Base-by-base conservation (phyloP, 2,113 vertebrate species). In the Dunckerocampus dactyliophorus region DNA sequence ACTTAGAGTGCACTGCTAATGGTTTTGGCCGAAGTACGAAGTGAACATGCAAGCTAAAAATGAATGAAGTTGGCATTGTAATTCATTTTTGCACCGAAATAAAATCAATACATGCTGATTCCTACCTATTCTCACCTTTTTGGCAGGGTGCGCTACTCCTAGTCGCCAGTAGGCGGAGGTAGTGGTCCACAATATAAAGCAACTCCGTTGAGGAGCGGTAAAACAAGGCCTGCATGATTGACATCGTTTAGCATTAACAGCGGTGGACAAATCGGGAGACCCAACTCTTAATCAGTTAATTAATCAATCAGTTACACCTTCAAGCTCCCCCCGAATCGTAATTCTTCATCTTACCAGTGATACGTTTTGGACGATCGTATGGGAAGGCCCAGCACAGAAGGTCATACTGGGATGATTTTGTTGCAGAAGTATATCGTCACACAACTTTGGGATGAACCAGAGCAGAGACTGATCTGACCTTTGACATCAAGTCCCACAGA, bases 161-260 rank as follows among this genome's bases (percentile, higher is more conserved):
- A 1, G 22, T 10, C 43, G 39, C 86, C 91, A 87, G 76, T 69
- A 90, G 91, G 89, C 88, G 91, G 90, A 79, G 86, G 66, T 78
- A 88, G 76, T 81, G 87, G 63, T 86, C 89, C 74, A 75, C 75
- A 82, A 10, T 45, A 61, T 22, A 8, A 62, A 37, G 24, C 16
- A 17, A 16, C 46, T 15, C 20, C 22, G 2, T 34, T 10, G 6
- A 39, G 8, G 24, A 17, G 63, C 67, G 52, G 59, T 60, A 63
- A 62, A 59, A 39, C 67, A 34, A 47, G 53, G 65, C 63, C 60
- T 62, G 48, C 31, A 2, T 43, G 39, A 59, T 47, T 67, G 75
- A 81, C 74, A 58, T 69, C 10, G 51, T 31, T 14, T 17, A 28
- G n/a, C 31, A n/a, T 24, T 54, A 17, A 54, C 52, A 54, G 31